A percentile compares a stretch with the other conserved stretches of the same genome.
phyloP scores from a whole-genome alignment of 2,797 vertebrate species.

The Gallirallus australis region DNA sequence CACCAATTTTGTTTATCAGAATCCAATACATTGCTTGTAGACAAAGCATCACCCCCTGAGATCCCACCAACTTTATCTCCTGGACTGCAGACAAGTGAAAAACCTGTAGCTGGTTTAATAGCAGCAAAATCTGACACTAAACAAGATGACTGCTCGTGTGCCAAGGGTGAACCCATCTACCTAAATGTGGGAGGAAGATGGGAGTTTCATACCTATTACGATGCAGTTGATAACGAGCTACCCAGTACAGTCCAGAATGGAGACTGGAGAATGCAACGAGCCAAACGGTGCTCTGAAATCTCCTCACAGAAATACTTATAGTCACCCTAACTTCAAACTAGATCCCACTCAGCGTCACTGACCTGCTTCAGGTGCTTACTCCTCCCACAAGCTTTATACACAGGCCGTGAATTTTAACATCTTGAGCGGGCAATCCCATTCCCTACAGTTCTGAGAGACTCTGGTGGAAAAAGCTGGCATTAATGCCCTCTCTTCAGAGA shows the following conservation, averaged over 20 bases:
- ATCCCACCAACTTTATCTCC: background rate
- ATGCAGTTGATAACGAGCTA: background rate
- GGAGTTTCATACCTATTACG: background rate
- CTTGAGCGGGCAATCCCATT: background rate
- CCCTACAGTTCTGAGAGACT: background rate
- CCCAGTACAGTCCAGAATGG: rapidly evolving
- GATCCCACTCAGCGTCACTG: background rate
- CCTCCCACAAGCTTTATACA: background rate
- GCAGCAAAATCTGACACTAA: background rate
- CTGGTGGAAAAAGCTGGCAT: background rate
- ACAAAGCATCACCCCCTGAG: background rate
- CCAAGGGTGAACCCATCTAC: background rate
- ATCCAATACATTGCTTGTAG: background rate
- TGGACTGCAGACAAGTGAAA: background rate
- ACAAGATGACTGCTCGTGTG: rapidly evolving
- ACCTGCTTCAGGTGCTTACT: background rate
- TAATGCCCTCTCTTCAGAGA: background rate
- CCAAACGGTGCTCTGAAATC: background rate
- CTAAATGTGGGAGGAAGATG: background rate
- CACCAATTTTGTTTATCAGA: background rate
- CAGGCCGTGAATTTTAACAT: rapidly evolving
- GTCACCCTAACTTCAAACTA: background rate
- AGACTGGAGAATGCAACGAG: rapidly evolving
- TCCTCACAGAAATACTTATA: rapidly evolving
- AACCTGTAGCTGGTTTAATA: background rate